Evolutionary conservation across 2,888 invertebrate genomes (phyloP), one percentile per base, ranked within the genome.

Genomic region (Erebia palarica): DNA sequence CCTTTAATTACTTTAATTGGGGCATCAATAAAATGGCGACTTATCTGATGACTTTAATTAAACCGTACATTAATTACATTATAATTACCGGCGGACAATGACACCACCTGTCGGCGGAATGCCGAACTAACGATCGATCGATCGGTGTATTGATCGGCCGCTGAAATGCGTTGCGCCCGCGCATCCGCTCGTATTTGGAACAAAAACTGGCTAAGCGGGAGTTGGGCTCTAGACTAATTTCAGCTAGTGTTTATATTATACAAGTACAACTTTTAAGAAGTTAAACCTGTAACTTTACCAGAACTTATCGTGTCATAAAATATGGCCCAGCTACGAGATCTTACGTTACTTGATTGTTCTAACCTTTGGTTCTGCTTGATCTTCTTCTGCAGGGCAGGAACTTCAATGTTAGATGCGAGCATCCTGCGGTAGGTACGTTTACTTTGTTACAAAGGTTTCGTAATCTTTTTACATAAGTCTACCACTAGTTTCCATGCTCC

Each of bases 61-160:
- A 84, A 81, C 82, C 80, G 80, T 84, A 86, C 91, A 87, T 90
- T 91, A 91, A 90, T 91, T 92, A 91, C 90, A 86, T 86, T 90
- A 87, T 91, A 91, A 91, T 91, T 92, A 90, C 84, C 72, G 78
- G 67, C 75, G 83, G 81, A 89, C 89, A 88, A 90, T 86, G 88
- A 85, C 86, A 87, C 86, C 88, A 89, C 85, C 88, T 90, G 88
- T 86, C 88, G 79, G 77, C 77, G 77, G 86, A 82, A 88, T 90
- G 87, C 82, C 83, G 81, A 85, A 86, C 85, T 86, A 89, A 87
- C 85, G 82, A 86, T 84, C 82, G 79, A 77, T 77, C 77, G 78
- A 80, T 80, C 79, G 81, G 83, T 79, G 79, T 81, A 70, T 69
- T 71, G 75, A 73, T 79, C 75, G 75, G 69, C 71, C 71, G 66